Percentiles rank a stretch among this genome's conserved stretches.
Conservation (phyloP, 1,140 invertebrate genomes). For the Bombus difficillimus region DNA sequence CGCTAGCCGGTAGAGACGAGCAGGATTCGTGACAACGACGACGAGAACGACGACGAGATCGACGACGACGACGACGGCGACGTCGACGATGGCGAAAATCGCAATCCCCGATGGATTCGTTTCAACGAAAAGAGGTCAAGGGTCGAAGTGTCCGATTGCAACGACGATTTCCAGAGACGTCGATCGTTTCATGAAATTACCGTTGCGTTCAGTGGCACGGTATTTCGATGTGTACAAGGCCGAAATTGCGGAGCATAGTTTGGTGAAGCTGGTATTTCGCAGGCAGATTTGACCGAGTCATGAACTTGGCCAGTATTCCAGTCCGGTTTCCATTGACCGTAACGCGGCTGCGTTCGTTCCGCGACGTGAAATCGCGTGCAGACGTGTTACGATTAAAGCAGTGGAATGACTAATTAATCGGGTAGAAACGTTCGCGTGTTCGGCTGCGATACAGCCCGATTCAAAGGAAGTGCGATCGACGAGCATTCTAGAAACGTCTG, state of each 20-base stretch:
- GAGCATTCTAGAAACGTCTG: too few relatives aligned
- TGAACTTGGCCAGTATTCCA: conserved; percentile 46
- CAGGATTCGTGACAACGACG: conserved; percentile 20
- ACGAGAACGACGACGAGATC: not conserved
- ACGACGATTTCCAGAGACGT: conserved; percentile 37
- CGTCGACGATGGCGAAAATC: not conserved
- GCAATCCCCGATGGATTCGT: conserved; percentile 23
- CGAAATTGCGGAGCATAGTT: not conserved
- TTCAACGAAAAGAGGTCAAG: conserved; percentile 53
- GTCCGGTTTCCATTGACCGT: conserved; percentile 39
- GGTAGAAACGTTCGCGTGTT: conserved; percentile 14
- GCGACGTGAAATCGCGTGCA: conserved; percentile 43
- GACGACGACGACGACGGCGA: not conserved
- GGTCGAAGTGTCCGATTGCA: conserved; percentile 48
- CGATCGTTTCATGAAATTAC: conserved; percentile 42
- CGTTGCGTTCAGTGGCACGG: not conserved
- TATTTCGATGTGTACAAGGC: not conserved
- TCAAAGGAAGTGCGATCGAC: not conserved
- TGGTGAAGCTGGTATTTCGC: not conserved
- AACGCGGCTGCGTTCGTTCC: conserved; percentile 37
- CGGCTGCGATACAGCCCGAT: not conserved
- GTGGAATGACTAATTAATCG: conserved; percentile 32
- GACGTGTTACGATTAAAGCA: conserved; percentile 26
- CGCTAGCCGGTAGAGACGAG: not conserved
- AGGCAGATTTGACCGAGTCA: conserved; percentile 46